Base-by-base conservation (phyloP, 2,113 vertebrate genomes). In the Tor tambroides region DNA sequence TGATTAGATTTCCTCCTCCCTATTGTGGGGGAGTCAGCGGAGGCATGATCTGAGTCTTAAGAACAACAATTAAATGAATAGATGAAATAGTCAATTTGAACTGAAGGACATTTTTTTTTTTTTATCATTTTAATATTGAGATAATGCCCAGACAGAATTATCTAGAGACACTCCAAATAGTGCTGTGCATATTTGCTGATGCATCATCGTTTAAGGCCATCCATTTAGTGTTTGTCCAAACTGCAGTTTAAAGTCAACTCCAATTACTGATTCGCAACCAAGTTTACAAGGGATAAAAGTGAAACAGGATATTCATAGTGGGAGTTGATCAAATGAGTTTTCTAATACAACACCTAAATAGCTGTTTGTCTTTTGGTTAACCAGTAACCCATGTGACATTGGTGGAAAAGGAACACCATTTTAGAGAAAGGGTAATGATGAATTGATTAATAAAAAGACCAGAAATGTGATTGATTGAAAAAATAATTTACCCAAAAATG, bases 1-100 rank as follows among this genome's bases (percentile, higher is more conserved):
- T 41, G 92, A 85, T 91, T 91, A 91, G 86, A 90, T 90, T 86
- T 88, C 56, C 88, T 81, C 80, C 82, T 61, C 84, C 32, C n/a
- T n/a, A 88, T 23, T 72, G 69, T 9, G 4, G 80, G 41, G 11
- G 26, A 80, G 72, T 80, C 85, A 85, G 87, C 21, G 2, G 46
- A 32, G 86, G 83, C 59, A 81, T 88, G 82, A 81, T 72, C 51
- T 19, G 51, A 15, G n/a, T 41, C 51, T 74, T 74, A 63, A 46
- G 63, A 81, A 54, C 28, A 51, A 80, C 63, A 86, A 56, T 74
- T 80, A 59, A 54, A 56, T 30, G 41, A 74, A 56, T 21, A 74
- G 32, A 56, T 74, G 8, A 74, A 84, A 74, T 32, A 51, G 43
- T 49, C 10, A 5, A 56, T 61, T 80, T 72, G 17, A 63, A 69